Evolutionary conservation across 2,797 vertebrate species (phyloP), one percentile per base, ranked within the genome.

Genomic region (Allobates femoralis): DNA sequence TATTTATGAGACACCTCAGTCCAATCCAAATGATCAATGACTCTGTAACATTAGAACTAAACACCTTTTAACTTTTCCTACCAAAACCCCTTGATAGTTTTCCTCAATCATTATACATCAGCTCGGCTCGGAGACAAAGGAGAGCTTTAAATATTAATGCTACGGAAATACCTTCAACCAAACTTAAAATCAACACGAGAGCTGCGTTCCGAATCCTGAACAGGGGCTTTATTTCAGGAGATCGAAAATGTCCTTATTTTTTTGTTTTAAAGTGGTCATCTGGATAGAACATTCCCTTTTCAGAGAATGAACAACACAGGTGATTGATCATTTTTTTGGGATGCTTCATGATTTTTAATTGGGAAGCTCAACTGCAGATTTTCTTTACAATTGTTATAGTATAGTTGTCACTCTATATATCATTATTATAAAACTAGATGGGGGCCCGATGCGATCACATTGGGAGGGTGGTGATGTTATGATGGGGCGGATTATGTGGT

Each of bases 91-190:
- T 50, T 56, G 86, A 83, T 66, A 83, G 67, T 87, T 83, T 78
- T 69, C 66, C 34, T 83, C 50, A 34, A 60, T 83, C 56, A 60
- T 78, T 56, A 26, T 62, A 78, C 53, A 83, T 71, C 81, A 78
- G 21, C 26, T 64, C 51, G 71, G 71, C 79, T 83, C 1, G 51
- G 62, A 87, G 86, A 87, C 62, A 78, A 78, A 34, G 69, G 21
- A n/a, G 32, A 60, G 51, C 64, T 56, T 82, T 78, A 86, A 82
- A 86, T 86, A 86, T 86, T 83, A 71, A 87, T 83, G 80, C 37
- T 66, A 67, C 21, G n/a, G 56, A 77, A 67, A 66, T 46, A 71
- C 60, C 60, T 62, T 28, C 74, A 79, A 73, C 46, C 51, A 37
- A 78, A 83, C 74, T 56, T 78, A 87, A 26, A 83, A 55, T 46